A percentile compares a stretch with the other conserved stretches of the same genome.
Conservation (phyloP, 1,140 invertebrate genomes). For the Gonatopus flavifemur region DNA sequence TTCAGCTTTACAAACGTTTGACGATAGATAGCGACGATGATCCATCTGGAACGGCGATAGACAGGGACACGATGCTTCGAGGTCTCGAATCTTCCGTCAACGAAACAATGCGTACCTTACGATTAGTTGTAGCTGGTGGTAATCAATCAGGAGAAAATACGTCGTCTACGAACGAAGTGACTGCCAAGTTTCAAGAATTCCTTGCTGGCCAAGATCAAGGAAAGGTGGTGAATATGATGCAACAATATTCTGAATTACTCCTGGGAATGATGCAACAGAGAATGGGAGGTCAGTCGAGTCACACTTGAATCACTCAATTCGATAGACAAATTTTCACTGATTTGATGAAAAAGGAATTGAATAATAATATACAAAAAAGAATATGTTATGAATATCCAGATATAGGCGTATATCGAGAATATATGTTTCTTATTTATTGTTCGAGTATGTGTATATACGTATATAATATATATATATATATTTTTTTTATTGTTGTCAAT, state of each 20-base stretch:
- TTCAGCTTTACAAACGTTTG: conserved; percentile 66
- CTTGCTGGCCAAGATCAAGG: conserved; percentile 54
- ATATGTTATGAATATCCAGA: too few species aligned
- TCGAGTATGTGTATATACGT: too few species aligned
- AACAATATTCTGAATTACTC: conserved; percentile 67
- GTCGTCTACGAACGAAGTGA: conserved; percentile 40
- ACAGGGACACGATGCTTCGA: conserved; percentile 51
- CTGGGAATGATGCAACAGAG: conserved; percentile 66
- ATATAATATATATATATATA: too few species aligned
- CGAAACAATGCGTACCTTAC: conserved; percentile 51
- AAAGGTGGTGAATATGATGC: conserved; percentile 64
- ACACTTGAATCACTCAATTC: conserved; percentile 44
- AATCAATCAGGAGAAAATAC: conserved; percentile 30
- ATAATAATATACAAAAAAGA: too few species aligned
- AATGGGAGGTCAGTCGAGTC: conserved; percentile 55
- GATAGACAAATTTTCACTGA: too few species aligned
- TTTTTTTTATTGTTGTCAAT: too few species aligned
- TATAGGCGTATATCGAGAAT: too few species aligned
- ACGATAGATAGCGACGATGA: conserved; percentile 50
- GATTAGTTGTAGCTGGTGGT: conserved; percentile 41
- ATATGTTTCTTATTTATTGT: too few species aligned
- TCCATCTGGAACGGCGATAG: conserved; percentile 34
- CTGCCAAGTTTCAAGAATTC: conserved; percentile 47
- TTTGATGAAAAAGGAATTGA: too few species aligned
- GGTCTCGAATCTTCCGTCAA: conserved; percentile 51